phyloP scores from a whole-genome alignment of 2,888 invertebrate genomes.

The Tenodera sinensis region DNA sequence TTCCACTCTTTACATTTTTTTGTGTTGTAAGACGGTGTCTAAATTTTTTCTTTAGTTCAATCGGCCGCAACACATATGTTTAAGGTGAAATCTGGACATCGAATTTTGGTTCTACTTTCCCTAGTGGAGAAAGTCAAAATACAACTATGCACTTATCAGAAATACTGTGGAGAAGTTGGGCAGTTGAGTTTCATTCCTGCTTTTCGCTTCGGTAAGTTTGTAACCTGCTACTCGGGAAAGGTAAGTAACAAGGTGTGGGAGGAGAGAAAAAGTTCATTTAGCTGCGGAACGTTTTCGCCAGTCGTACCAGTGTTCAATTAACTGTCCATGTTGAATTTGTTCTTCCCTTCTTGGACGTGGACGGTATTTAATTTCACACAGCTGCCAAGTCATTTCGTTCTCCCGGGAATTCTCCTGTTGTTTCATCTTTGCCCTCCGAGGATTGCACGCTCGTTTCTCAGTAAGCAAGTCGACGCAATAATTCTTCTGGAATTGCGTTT shows the following conservation, averaged over 20 bases:
- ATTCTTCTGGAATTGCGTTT: no score
- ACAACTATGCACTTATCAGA: no score
- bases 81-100: no score
- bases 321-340: neutral
- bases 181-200: neutral
- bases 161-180: no score
- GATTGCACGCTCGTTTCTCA: neutral
- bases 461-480: neutral
- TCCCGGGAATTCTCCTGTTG: neutral
- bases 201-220: neutral
- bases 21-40: no score
- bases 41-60: no score
- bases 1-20: no score
- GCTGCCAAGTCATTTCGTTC: neutral
- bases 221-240: neutral
- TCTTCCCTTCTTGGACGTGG: neutral
- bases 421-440: neutral
- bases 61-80: no score
- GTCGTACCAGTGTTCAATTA: neutral
- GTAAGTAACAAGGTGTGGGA: neutral
- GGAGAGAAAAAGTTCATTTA: neutral
- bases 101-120: no score
- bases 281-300: neutral
- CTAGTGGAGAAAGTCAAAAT: no score
- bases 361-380: neutral